These are phyloP conservation scores for Caenorhabditis sinica DNA, from an alignment of 2,888 invertebrate species.

Conservation along the genomic window DNA sequence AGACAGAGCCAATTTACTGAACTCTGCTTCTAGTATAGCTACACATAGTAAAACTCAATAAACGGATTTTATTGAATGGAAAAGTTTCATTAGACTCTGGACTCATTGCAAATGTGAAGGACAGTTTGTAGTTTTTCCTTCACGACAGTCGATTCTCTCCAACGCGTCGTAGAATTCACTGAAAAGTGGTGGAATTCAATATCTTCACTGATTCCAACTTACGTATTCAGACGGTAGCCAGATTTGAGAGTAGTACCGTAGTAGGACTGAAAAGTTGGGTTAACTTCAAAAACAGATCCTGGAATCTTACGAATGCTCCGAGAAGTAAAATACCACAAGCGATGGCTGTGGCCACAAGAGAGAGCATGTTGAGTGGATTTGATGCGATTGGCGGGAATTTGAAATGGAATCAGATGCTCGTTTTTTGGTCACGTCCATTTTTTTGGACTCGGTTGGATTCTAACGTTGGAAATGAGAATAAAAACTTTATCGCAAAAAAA, in stretches of 20 bases:
- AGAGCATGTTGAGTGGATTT: not conserved
- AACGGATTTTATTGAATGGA: not conserved
- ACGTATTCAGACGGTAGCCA: constrained; percentile 29
- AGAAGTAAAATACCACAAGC: constrained; percentile 14
- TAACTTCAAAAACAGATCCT: not conserved
- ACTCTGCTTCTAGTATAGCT: constrained; percentile 3
- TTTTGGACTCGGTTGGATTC: not conserved
- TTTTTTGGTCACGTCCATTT: constrained; percentile 26
- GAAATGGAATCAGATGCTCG: not conserved
- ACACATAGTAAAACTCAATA: constrained; percentile 36
- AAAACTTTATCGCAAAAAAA: not conserved
- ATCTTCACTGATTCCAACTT: not conserved
- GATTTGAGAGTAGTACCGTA: constrained; percentile 11
- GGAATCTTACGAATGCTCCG: constrained; percentile 14
- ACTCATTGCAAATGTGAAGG: constrained; percentile 32
- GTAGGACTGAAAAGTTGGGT: not conserved
- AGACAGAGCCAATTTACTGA: constrained; percentile 6
- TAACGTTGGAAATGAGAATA: not conserved
- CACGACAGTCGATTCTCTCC: constrained; percentile 34
- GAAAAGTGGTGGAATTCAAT: not conserved
- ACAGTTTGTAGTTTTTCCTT: constrained; percentile 18
- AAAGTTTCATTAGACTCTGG: no score
- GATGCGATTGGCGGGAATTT: constrained; percentile 1
- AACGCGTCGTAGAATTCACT: constrained; percentile 41
- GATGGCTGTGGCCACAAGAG: not conserved